phyloP scores from a whole-genome alignment of 2,113 vertebrate species.

The Corvus moneduloides region DNA sequence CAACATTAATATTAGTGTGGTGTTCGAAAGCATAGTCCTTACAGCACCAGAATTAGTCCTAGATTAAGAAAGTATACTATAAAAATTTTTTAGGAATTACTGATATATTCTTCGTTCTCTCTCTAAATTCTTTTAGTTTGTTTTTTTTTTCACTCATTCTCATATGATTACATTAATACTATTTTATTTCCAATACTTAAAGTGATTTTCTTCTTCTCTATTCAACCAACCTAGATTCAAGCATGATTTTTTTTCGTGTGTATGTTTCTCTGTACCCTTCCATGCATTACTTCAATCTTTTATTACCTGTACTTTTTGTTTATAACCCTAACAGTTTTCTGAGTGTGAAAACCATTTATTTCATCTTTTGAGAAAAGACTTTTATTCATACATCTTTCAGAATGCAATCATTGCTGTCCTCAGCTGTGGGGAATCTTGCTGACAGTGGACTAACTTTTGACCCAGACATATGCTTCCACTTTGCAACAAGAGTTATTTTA shows the following conservation, averaged over 20 bases:
- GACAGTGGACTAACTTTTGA: not conserved
- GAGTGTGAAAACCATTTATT: not conserved
- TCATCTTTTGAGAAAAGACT: not conserved
- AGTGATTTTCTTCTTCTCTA: not conserved
- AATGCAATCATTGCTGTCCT: not conserved
- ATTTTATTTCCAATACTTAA: not conserved
- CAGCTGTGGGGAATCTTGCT: not conserved
- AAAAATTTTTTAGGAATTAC: not conserved
- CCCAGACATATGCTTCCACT: not conserved
- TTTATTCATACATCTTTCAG: not conserved
- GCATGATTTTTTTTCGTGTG: not conserved
- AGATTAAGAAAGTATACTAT: not conserved
- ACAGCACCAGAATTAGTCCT: not conserved
- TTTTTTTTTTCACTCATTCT: rapidly evolving
- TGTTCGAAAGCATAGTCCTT: not conserved
- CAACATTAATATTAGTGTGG: not conserved
- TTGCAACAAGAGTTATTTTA: not conserved
- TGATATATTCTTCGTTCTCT: not conserved
- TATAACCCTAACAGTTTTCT: not conserved
- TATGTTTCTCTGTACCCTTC: not conserved
- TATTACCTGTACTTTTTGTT: not conserved
- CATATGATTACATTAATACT: not conserved
- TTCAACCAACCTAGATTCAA: not conserved
- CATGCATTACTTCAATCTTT: not conserved
- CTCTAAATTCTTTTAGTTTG: not conserved